Base-by-base conservation (phyloP, 2,113 vertebrate species). In the Nibea albiflora region DNA sequence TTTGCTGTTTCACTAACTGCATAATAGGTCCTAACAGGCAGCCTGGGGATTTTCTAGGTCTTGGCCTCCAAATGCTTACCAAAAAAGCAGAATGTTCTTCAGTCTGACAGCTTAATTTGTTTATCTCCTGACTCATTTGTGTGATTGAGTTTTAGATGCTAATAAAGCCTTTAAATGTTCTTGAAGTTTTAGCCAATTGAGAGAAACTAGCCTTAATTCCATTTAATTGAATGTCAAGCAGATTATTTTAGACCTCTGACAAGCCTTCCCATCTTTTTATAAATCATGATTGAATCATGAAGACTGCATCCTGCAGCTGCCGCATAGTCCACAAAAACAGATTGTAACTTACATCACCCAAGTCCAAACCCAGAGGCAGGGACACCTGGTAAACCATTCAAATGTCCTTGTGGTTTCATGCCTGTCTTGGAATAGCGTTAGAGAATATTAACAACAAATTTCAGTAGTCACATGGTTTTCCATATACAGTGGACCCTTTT, bases 341-440 rank as follows among this genome's bases (percentile, higher is more conserved):
- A 46, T 64, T 62, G 35, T 17, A 53, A 68, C 47, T 46, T 64
- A 4, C 44, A 28, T 63, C 47, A 35, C 1, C 8, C 20, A 11
- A 49, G 4, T 49, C n/a, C 24, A 62, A n/a, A 0, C 28, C 28
- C 28, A 22, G 14, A 63, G 22, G 28, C 28, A 57, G 46, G 24
- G 15, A 24, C 24, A 24, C 28, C 62, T 26, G 42, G 15, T 56
- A 52, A 72, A 73, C 44, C 35, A 64, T 15, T 81, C 20, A 56
- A 11, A 47, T 20, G 16, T 49, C 0, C 1, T 9, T 35, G 15
- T 2, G 11, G 22, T 56, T 44, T 66, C 19, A 57, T 66, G 39
- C 19, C 11, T 16, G 12, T 16, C 24, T 28, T 7, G 7, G 11
- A 74, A 53, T 39, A 20, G 16, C 2, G 5, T 31, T 31, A 31